Evolutionary conservation across 2,113 vertebrate genomes (phyloP).

Genomic region (Boulengeromyrus knoepffleri): DNA sequence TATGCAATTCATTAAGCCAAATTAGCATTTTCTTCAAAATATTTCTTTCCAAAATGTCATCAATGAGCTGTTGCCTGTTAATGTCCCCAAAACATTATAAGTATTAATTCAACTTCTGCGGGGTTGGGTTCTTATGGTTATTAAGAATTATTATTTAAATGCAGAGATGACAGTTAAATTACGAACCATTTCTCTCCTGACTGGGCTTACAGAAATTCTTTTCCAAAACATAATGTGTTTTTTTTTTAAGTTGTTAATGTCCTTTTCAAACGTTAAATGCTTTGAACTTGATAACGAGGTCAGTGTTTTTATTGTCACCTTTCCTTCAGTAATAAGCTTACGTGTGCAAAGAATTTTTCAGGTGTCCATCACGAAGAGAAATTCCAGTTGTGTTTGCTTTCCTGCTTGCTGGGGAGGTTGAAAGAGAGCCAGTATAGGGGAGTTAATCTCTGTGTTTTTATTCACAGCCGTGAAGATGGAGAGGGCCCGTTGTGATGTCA

Average conservation of each 20-base stretch:
- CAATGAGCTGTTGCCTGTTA: background rate
- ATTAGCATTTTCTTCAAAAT: background rate
- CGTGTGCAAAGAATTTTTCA: background rate
- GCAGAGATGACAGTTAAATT: background rate
- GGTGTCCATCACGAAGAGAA: background rate
- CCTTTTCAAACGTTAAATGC: background rate
- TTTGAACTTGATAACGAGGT: background rate
- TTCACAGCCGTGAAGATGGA: conserved; percentile 32
- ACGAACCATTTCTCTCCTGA: background rate
- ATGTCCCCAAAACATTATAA: background rate
- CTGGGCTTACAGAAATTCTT: background rate
- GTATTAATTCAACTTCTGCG: background rate
- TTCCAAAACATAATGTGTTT: background rate
- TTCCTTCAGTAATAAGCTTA: background rate
- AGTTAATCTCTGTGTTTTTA: background rate
- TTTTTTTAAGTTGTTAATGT: background rate
- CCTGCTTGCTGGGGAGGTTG: background rate
- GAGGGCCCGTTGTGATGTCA: conserved; percentile 28
- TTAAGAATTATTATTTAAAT: background rate
- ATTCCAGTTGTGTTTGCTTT: background rate
- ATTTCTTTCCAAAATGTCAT: background rate
- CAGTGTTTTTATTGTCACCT: background rate
- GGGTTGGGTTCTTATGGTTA: background rate
- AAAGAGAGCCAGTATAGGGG: background rate
- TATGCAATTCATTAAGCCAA: background rate